These are phyloP conservation scores for Boloria selene DNA, from an alignment of 2,888 invertebrate genomes.

Conservation along the genomic window DNA sequence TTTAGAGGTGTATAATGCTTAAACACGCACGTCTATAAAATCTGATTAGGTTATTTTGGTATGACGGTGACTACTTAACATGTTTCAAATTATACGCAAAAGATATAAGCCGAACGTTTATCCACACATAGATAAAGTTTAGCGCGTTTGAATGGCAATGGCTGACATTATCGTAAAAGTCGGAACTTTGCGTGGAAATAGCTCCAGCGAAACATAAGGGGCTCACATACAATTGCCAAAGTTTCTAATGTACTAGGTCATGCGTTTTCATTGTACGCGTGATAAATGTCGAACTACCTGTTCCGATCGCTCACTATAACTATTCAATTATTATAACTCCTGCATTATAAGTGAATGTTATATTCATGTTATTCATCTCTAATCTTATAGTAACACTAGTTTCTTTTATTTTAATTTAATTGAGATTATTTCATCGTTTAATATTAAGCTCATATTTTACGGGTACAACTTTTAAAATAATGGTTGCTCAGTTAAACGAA, in stretches of 20 bases:
- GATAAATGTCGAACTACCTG: conserved; percentile 70
- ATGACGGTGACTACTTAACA: conserved; percentile 34
- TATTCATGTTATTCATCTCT: not conserved
- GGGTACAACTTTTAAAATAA: too few species aligned
- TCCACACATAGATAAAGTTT: conserved; percentile 81
- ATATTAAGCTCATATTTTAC: too few species aligned
- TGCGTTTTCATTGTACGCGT: conserved; percentile 69
- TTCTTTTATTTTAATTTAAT: too few species aligned
- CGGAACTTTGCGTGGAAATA: conserved; percentile 78
- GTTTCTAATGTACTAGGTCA: conserved; percentile 76
- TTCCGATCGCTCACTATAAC: conserved; percentile 37
- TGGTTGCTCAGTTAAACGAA: too few species aligned
- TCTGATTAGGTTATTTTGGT: not conserved
- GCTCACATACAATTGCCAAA: conserved; percentile 80
- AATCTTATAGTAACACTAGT: too few species aligned
- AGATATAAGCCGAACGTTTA: conserved; percentile 71
- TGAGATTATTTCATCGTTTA: too few species aligned
- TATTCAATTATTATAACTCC: conserved; percentile 13
- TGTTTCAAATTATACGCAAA: conserved; percentile 51
- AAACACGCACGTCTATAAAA: not conserved
- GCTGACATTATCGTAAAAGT: conserved; percentile 82
- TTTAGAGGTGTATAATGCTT: not conserved
- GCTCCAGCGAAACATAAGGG: conserved; percentile 79
- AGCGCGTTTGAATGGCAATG: conserved; percentile 81
- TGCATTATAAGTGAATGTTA: not conserved